A percentile compares a stretch with the other conserved stretches of the same genome.
Conservation (phyloP, 1,140 invertebrate species). For the Rhysida immarginata region DNA sequence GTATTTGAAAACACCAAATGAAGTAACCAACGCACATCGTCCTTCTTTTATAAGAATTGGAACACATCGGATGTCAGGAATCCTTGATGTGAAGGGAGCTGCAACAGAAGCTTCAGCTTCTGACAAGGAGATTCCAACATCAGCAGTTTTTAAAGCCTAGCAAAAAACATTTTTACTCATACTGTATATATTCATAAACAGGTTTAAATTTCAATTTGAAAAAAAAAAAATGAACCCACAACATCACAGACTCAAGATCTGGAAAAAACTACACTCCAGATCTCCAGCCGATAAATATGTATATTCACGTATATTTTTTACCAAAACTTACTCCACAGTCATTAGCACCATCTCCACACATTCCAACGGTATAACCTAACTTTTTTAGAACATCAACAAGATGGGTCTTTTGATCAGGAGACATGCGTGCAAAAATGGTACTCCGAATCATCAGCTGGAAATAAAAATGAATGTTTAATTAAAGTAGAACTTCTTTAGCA, state of each 20-base stretch:
- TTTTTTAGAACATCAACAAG: slow-evolving; percentile 68
- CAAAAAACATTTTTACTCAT: too few relatives aligned
- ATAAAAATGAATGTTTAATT: slow-evolving; percentile 49
- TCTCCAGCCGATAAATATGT: too few relatives aligned
- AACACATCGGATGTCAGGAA: slow-evolving; percentile 76
- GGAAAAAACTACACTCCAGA: too few relatives aligned
- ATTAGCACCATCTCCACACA: slow-evolving; percentile 69
- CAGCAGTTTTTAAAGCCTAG: slow-evolving; percentile 71
- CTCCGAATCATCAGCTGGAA: slow-evolving; percentile 50
- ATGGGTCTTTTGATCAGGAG: slow-evolving; percentile 89
- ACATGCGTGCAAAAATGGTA: slow-evolving; percentile 85
- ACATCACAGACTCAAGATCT: too few relatives aligned
- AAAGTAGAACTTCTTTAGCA: slow-evolving; percentile 35
- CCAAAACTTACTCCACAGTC: slow-evolving; percentile 62
- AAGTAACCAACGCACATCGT: slow-evolving; percentile 77
- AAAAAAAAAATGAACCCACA: too few relatives aligned
- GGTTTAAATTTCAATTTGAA: too few relatives aligned
- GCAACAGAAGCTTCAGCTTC: slow-evolving; percentile 89
- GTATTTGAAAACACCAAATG: slow-evolving; percentile 92
- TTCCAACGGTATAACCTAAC: slow-evolving; percentile 60
- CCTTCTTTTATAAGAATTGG: slow-evolving; percentile 57
- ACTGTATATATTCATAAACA: too few relatives aligned
- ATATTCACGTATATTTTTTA: neutral
- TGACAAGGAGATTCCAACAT: slow-evolving; percentile 84
- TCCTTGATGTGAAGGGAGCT: slow-evolving; percentile 82